Percentiles rank a stretch among this genome's conserved stretches.
Evolutionary conservation across 64 coral and sea anemone genomes (phyloP).

Genomic region (Platygyra sinensis): DNA sequence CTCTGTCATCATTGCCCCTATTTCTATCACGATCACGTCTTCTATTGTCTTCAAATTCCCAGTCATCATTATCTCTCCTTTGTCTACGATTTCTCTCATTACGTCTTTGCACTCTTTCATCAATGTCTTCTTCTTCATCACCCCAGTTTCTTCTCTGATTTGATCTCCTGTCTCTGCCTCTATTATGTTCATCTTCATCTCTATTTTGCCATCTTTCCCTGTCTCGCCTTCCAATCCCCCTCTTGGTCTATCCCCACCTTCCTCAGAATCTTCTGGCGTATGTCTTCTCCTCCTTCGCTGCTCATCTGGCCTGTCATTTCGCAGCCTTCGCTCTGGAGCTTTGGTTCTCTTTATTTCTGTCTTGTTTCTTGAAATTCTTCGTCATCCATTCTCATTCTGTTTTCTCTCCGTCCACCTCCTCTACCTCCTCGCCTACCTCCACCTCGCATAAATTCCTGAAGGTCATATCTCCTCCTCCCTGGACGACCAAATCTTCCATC

Average conservation of each 20-base stretch:
- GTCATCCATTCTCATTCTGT: conserved; percentile 35
- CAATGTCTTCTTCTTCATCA: conserved; percentile 37
- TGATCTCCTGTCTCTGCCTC: background rate
- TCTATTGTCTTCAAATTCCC: conserved; percentile 9
- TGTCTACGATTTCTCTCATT: conserved; percentile 40
- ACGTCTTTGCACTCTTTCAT: background rate
- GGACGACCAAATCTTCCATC: conserved; percentile 48
- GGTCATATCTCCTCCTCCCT: conserved; percentile 71
- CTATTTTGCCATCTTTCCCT: background rate
- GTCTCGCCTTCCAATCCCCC: background rate
- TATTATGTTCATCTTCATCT: conserved; percentile 10
- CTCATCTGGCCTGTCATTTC: background rate
- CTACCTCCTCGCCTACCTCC: conserved; percentile 25
- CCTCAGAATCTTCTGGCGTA: conserved; percentile 37
- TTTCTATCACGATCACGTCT: background rate
- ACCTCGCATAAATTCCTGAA: conserved; percentile 80
- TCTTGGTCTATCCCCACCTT: conserved; percentile 25
- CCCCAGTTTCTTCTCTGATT: conserved; percentile 49
- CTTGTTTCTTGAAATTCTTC: conserved; percentile 39
- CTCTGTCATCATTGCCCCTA: background rate
- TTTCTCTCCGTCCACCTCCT: background rate
- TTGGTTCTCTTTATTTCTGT: conserved; percentile 43
- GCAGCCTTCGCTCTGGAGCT: conserved; percentile 27
- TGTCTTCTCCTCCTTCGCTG: conserved; percentile 34
- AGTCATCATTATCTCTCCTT: conserved; percentile 24